These are phyloP conservation scores for Girardinus metallicus DNA, from an alignment of 2,797 vertebrate species.

Conservation along the genomic window DNA sequence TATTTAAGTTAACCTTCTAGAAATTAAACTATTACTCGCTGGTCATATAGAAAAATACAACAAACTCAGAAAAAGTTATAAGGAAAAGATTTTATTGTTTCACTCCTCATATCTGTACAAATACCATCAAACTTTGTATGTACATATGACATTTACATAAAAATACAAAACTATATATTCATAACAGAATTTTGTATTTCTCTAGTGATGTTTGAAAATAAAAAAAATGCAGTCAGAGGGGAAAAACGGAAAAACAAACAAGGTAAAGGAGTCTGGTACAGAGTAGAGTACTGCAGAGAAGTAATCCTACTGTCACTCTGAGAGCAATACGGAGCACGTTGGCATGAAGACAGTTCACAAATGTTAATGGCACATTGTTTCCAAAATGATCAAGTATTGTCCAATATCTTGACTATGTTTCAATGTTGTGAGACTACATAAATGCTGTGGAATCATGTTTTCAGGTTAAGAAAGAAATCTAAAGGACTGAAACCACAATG, in stretches of 20 bases:
- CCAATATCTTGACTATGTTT: conserved; percentile 65
- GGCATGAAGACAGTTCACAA: conserved; percentile 76
- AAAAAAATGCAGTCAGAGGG: conserved; percentile 87
- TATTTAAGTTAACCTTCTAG: neutral
- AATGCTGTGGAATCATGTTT: conserved; percentile 58
- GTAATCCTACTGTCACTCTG: conserved; percentile 72
- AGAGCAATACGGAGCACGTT: conserved; percentile 79
- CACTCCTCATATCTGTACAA: conserved; percentile 99
- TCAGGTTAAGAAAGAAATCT: conserved; percentile 49
- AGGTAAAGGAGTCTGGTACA: conserved; percentile 74
- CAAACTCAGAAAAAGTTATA: conserved; percentile 49
- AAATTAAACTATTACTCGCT: neutral
- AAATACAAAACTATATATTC: conserved; percentile 99
- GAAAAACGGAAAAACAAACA: conserved; percentile 58
- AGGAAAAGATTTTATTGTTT: conserved; percentile 90
- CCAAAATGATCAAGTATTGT: conserved; percentile 77
- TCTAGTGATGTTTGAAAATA: conserved; percentile 97
- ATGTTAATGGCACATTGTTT: conserved; percentile 82
- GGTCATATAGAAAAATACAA: conserved; percentile 23
- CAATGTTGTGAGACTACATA: conserved; percentile 60
- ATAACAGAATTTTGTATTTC: conserved; percentile 99
- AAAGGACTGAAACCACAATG: conserved; percentile 52
- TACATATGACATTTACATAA: conserved; percentile 99
- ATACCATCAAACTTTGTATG: conserved; percentile 99
- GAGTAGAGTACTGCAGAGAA: conserved; percentile 72